Conservation (phyloP, 1,140 invertebrate genomes). For the Temnothorax nylanderi region DNA sequence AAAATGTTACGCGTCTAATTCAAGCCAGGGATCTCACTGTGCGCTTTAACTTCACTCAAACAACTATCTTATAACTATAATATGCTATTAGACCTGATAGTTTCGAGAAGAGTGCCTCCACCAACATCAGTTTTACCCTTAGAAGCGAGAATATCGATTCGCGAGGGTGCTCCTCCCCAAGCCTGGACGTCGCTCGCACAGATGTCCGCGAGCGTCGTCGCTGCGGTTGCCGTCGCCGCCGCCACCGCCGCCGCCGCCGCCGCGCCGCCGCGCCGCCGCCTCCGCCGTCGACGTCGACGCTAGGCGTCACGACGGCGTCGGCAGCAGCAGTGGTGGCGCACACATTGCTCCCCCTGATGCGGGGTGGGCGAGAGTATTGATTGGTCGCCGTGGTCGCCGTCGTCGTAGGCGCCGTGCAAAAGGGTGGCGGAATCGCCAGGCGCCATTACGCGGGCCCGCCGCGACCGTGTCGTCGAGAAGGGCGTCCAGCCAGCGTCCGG, state of each 20-base stretch:
- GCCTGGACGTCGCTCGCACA: slow-evolving; percentile 27
- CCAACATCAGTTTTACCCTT: slow-evolving; percentile 17
- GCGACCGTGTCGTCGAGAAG: slow-evolving; percentile 75
- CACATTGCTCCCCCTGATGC: slow-evolving; percentile 79
- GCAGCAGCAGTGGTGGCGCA: slow-evolving; percentile 56
- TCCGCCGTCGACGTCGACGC: slow-evolving; percentile 65
- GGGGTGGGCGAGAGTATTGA: slow-evolving; percentile 80
- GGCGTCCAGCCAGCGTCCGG: slow-evolving; percentile 76
- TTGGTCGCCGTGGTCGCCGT: slow-evolving; percentile 70
- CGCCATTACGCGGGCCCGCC: slow-evolving; percentile 82
- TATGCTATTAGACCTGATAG: no score
- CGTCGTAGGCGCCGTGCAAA: slow-evolving; percentile 68
- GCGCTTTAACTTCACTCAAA: neutral
- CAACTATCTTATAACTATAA: neutral
- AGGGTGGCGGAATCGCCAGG: slow-evolving; percentile 79
- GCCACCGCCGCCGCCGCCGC: slow-evolving; percentile 30
- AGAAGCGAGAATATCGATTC: slow-evolving; percentile 47
- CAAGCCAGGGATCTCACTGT: neutral
- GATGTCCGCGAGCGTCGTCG: slow-evolving; percentile 65
- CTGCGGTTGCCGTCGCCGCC: slow-evolving; percentile 53
- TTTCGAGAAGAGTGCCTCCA: neutral
- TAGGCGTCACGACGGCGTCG: slow-evolving; percentile 57
- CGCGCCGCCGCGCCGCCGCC: no score
- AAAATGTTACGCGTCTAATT: neutral
- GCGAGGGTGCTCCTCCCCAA: neutral